These are phyloP conservation scores for Anthopleura sola DNA, from an alignment of 64 coral and sea anemone genomes.

Conservation along the genomic window DNA sequence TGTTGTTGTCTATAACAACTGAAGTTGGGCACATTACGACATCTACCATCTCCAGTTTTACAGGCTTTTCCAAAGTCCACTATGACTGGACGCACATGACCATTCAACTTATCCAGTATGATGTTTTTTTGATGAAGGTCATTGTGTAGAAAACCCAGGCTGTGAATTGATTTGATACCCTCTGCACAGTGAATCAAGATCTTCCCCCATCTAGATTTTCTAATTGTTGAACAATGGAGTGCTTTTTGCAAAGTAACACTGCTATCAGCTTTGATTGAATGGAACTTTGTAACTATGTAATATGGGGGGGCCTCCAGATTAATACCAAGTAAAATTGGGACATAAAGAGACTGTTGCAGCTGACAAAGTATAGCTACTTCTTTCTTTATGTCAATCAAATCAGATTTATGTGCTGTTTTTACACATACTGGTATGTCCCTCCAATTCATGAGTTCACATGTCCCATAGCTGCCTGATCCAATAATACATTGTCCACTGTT, in stretches of 20 bases:
- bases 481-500: too few species aligned
- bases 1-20: constrained; percentile 13
- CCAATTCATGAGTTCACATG: too few species aligned
- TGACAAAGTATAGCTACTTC: too few species aligned
- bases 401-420: too few species aligned
- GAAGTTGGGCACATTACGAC: constrained; percentile 2
- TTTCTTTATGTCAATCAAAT: too few species aligned
- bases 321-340: too few species aligned
- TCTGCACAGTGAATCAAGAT: constrained; percentile 26
- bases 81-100: constrained; percentile 38
- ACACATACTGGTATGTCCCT: too few species aligned
- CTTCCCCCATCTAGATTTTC: neutral
- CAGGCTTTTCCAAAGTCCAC: constrained; percentile 1
- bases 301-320: too few species aligned
- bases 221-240: neutral
- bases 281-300: too few species aligned
- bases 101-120: constrained; percentile 25
- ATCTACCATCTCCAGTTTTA: constrained; percentile 19
- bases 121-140: constrained; percentile 49
- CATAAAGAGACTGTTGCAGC: too few species aligned
- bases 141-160: constrained; percentile 37
- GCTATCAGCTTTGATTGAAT: too few species aligned
- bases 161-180: constrained; percentile 32
- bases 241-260: constrained; percentile 31
- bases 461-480: too few species aligned